Base-by-base conservation (phyloP, 2,797 vertebrate genomes). In the Neosalanx taihuensis region DNA sequence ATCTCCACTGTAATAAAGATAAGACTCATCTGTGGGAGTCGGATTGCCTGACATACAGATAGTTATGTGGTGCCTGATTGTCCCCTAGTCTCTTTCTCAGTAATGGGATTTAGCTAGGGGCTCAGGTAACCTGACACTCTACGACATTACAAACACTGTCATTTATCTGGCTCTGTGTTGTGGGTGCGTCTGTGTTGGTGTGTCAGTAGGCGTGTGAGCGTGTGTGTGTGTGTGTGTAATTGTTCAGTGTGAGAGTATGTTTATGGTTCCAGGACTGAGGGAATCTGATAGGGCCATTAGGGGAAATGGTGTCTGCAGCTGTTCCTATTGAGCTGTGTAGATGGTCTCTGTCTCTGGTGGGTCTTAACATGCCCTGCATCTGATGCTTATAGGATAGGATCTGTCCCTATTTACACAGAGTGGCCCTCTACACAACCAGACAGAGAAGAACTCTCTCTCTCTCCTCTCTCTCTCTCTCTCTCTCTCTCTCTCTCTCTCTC, bases 61-160 rank as follows among this genome's bases (percentile, higher is more conserved):
- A 66, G 72, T 74, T 70, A 67, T 66, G 26, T 64, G 51, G 60
- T 76, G 64, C 75, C 72, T 63, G 64, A 71, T 56, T 75, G 58
- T 71, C 69, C 64, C 10, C 10, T 23, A 51, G 69, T 72, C 72
- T 78, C 64, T 59, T 72, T 66, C 69, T 75, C 63, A 9, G 62
- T 83, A 81, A 87, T 84, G 70, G 68, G 64, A 85, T 86, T 76
- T 80, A 79, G 76, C 69, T 33, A 12, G 72, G 74, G 57, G 76
- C 31, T 58, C 53, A 31, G 77, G 65, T 67, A 81, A 79, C 71
- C 30, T 73, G 78, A 86, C 79, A 68, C 73, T 69, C 17, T 5
- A 30, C 71, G 62, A 58, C 72, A 73, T 76, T 71, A 71, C 63
- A 76, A 75, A 33, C 35, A 31, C 67, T n/a, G 51, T 73, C 59